These are phyloP conservation scores for Coturnix japonica DNA, from an alignment of 2,113 vertebrate genomes.

Conservation along the genomic window DNA sequence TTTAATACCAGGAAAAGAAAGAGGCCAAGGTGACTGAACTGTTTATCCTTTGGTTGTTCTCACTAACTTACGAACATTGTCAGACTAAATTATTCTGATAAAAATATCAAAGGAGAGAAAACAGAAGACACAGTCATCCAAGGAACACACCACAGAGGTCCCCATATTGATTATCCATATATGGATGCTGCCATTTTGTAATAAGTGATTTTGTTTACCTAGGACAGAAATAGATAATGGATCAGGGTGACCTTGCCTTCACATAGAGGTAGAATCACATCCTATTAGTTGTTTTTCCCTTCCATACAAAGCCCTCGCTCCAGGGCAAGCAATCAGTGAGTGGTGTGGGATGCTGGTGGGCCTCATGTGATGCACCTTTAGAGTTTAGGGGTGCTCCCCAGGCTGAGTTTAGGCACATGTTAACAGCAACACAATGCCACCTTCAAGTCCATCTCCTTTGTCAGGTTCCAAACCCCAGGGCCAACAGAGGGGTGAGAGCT, in stretches of 20 bases:
- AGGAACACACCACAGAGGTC: neutral
- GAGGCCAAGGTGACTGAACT: constrained; percentile 69
- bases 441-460: neutral
- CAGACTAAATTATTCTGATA: constrained; percentile 58
- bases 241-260: neutral
- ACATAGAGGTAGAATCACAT: neutral
- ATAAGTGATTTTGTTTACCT: constrained; percentile 30
- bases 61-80: constrained; percentile 58
- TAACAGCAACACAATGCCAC: neutral
- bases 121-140: neutral
- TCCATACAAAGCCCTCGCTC: neutral
- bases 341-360: neutral
- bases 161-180: constrained; percentile 1
- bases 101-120: constrained; percentile 62
- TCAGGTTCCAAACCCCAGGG: neutral
- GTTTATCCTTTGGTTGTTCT: constrained; percentile 48
- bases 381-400: neutral
- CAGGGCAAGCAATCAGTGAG: neutral
- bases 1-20: constrained; percentile 53
- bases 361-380: neutral
- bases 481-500: neutral
- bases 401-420: neutral
- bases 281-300: neutral
- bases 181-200: neutral
- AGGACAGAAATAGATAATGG: constrained; percentile 1